A percentile compares a stretch with the other conserved stretches of the same genome.
phyloP scores from a whole-genome alignment of 2,888 invertebrate genomes.

The Ernsta delagoae region DNA sequence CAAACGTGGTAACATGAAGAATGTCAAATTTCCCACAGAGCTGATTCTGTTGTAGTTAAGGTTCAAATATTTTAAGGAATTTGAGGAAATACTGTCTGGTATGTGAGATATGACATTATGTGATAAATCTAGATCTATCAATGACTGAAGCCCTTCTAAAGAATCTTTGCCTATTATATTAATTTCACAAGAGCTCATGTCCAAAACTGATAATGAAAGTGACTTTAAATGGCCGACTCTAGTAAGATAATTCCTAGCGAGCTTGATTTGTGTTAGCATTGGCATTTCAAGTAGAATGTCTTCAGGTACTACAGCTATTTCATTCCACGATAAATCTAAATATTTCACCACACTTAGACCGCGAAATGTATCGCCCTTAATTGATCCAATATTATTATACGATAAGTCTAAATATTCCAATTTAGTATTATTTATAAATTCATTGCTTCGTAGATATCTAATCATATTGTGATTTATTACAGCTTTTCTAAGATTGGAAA shows the following conservation, averaged over 20 bases:
- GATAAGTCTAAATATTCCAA: conserved; percentile 87
- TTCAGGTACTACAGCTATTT: conserved; percentile 85
- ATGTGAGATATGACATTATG: conserved; percentile 87
- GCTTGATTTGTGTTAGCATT: conserved; percentile 84
- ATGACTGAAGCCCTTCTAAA: conserved; percentile 83
- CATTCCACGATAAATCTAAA: conserved; percentile 89
- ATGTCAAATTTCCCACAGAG: conserved; percentile 86
- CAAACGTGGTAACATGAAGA: conserved; percentile 86
- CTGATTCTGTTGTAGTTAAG: conserved; percentile 86
- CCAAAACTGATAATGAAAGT: conserved; percentile 83
- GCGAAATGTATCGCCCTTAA: conserved; percentile 86
- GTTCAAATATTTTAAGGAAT: conserved; percentile 85
- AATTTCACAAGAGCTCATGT: conserved; percentile 88
- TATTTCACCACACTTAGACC: conserved; percentile 83
- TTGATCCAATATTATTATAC: conserved; percentile 86
- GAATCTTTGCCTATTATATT: conserved; percentile 82
- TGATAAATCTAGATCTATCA: conserved; percentile 86
- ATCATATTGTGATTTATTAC: conserved; percentile 87
- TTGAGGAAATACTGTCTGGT: conserved; percentile 86
- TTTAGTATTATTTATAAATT: conserved; percentile 86
- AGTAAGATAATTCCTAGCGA: conserved; percentile 87
- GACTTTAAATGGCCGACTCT: conserved; percentile 84
- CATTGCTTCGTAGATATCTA: conserved; percentile 81
- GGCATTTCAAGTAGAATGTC: conserved; percentile 86
- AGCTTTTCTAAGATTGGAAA: conserved; percentile 85